These are phyloP conservation scores for Osmerus eperlanus DNA, from an alignment of 2,113 vertebrate genomes.

Conservation along the genomic window DNA sequence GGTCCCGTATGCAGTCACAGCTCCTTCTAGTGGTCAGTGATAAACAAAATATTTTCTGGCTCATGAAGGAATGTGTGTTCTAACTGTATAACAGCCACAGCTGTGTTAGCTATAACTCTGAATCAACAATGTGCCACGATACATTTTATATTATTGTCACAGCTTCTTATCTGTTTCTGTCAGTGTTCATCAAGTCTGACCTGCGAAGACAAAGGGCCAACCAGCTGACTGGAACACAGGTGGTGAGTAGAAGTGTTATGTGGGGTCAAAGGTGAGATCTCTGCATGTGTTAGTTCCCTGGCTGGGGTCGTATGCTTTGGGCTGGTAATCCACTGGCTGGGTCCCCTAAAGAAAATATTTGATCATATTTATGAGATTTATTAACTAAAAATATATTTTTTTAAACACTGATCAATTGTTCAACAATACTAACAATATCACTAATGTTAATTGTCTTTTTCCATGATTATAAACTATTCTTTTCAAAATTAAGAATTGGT, in stretches of 20 bases:
- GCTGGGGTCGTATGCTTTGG: background rate
- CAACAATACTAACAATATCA: no score
- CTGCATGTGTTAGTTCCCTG: slow-evolving; percentile 17
- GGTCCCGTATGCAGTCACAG: background rate
- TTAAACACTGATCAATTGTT: no score
- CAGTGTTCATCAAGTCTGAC: slow-evolving; percentile 83
- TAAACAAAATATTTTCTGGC: background rate
- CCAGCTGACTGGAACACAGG: slow-evolving; percentile 43
- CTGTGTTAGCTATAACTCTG: background rate
- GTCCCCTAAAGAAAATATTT: no score
- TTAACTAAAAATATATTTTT: no score
- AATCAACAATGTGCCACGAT: background rate
- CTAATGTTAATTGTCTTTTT: no score
- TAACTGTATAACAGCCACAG: background rate
- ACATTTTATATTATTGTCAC: background rate
- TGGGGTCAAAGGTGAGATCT: slow-evolving; percentile 23
- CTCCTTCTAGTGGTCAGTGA: background rate
- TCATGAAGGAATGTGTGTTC: background rate
- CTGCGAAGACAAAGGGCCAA: slow-evolving; percentile 86
- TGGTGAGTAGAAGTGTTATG: slow-evolving; percentile 73
- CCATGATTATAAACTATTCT: no score
- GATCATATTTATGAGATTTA: no score
- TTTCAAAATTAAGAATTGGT: no score
- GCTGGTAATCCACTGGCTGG: no score
- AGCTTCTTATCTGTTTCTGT: background rate